These are phyloP conservation scores for Chondrilla cf. caribensis DNA, from an alignment of 37 sponge, comb jelly and placozoan genomes.

Conservation along the genomic window DNA sequence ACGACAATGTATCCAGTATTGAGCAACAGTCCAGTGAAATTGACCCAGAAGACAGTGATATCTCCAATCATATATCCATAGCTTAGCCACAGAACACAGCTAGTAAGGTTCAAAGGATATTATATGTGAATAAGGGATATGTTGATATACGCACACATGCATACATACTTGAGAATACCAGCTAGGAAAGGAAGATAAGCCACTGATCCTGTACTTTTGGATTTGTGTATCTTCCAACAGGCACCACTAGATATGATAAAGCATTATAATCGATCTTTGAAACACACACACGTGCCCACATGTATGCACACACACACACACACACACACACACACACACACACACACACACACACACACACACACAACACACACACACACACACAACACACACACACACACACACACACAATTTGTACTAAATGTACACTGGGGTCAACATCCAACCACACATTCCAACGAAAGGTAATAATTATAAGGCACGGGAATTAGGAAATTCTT, in stretches of 20 bases:
- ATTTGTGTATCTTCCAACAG: slow-evolving; percentile 32
- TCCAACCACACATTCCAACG: no score
- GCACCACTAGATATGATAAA: background rate
- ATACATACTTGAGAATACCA: slow-evolving; percentile 39
- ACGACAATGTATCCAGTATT: slow-evolving; percentile 41
- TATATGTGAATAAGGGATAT: background rate
- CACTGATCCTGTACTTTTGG: slow-evolving; percentile 48
- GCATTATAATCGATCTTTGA: background rate
- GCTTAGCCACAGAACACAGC: slow-evolving; percentile 64
- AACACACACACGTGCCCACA: no score
- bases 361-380: no score
- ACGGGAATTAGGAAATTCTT: no score
- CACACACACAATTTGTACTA: no score
- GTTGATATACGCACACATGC: background rate
- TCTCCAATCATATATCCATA: slow-evolving; percentile 61
- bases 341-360: slow-evolving; percentile 6
- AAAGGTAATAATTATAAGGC: no score
- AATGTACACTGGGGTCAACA: no score
- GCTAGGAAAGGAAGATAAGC: slow-evolving; percentile 73
- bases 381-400: no score
- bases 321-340: slow-evolving; percentile 22
- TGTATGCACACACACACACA: background rate
- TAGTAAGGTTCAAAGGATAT: background rate
- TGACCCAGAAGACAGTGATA: slow-evolving; percentile 39
- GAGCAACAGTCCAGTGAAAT: slow-evolving; percentile 47